Evolutionary conservation across 2,797 vertebrate species (phyloP).

Genomic region (Gobionotothen gibberifrons): DNA sequence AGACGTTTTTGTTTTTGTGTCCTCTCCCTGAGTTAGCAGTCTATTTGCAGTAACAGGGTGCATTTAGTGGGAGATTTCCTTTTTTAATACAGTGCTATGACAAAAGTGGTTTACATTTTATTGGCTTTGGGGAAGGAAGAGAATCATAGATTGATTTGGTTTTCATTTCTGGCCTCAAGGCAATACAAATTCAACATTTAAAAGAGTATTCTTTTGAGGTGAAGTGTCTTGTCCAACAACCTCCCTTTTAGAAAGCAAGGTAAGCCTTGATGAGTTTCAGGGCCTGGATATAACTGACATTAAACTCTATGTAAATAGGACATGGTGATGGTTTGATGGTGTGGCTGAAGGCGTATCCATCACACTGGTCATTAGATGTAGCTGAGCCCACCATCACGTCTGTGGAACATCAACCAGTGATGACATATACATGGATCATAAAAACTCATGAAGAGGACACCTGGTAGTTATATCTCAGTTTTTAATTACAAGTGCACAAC

Average conservation of each 20-base stretch:
- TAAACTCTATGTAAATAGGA: slow-evolving; percentile 37
- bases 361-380: slow-evolving; percentile 9
- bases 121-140: background rate
- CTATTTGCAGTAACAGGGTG: slow-evolving; percentile 29
- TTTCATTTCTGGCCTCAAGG: slow-evolving; percentile 4
- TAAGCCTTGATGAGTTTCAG: background rate
- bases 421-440: slow-evolving; percentile 1
- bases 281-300: too few relatives aligned
- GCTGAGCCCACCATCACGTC: background rate
- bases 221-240: too few relatives aligned
- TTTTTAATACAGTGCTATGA: slow-evolving; percentile 5
- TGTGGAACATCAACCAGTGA: background rate
- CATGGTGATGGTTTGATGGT: slow-evolving; percentile 3
- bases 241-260: background rate
- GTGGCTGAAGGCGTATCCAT: background rate
- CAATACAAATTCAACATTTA: background rate
- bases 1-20: slow-evolving; percentile 8
- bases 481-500: slow-evolving; percentile 77
- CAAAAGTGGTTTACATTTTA: slow-evolving; percentile 29
- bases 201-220: background rate
- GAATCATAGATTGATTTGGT: background rate
- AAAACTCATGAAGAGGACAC: background rate
- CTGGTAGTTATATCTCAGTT: slow-evolving; percentile 32
- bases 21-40: slow-evolving; percentile 18
- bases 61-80: slow-evolving; percentile 24